A percentile compares a stretch with the other conserved stretches of the same genome.
Conservation (phyloP, 2,797 vertebrate genomes). For the Tapirus indicus region DNA sequence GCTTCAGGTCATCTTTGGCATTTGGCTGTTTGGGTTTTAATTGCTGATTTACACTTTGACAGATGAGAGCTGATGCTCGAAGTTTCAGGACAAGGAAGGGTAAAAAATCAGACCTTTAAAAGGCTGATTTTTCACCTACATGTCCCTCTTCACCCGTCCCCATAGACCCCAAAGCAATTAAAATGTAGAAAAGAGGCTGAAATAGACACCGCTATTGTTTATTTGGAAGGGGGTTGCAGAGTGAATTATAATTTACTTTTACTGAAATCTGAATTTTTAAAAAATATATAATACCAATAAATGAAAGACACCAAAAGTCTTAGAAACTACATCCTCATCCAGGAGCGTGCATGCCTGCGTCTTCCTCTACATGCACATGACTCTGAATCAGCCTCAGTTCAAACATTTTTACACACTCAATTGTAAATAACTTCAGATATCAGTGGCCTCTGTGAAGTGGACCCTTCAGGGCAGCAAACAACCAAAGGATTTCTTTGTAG, state of each 20-base stretch:
- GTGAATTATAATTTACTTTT: conserved; percentile 71
- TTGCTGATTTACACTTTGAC: conserved; percentile 99
- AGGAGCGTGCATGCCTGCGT: not conserved
- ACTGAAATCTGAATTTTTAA: conserved; percentile 62
- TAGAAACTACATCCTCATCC: not conserved
- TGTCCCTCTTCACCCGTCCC: conserved; percentile 69
- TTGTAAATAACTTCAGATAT: conserved; percentile 60
- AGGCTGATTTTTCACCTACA: conserved; percentile 86
- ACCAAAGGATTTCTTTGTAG: conserved; percentile 69
- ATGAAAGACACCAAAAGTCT: conserved; percentile 35
- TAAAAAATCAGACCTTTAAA: conserved; percentile 86
- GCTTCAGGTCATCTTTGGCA: conserved; percentile 99
- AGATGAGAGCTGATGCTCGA: conserved; percentile 98
- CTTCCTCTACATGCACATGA: not conserved
- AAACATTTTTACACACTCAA: conserved; percentile 54
- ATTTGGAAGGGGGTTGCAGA: conserved; percentile 35
- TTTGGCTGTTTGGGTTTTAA: conserved; percentile 99
- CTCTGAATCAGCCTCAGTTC: not conserved
- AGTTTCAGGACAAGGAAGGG: conserved; percentile 88
- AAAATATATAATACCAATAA: conserved; percentile 27
- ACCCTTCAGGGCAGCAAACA: conserved; percentile 66
- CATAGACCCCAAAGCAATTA: conserved; percentile 85
- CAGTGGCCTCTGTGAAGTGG: conserved; percentile 64
- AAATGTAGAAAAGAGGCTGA: conserved; percentile 83
- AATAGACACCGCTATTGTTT: conserved; percentile 83